A percentile compares a stretch with the other conserved stretches of the same genome.
Evolutionary conservation across 2,888 invertebrate species (phyloP).

Genomic region (Himalopsyche anomala): DNA sequence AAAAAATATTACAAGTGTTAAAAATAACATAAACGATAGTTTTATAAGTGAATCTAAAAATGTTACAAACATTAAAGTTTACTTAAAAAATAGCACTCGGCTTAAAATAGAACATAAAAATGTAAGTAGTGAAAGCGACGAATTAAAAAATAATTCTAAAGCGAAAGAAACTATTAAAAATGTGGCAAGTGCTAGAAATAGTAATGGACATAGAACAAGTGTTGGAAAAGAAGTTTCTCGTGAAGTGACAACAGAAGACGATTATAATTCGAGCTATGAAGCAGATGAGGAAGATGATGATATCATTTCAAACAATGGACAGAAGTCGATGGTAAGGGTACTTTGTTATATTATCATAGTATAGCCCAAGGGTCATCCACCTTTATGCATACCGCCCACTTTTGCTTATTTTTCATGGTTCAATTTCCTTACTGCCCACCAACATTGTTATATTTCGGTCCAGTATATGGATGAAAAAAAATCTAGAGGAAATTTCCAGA

Average conservation of each 20-base stretch:
- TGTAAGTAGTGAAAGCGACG: background rate
- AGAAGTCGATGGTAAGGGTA: background rate
- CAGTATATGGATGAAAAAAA: no score
- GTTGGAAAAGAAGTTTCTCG: background rate
- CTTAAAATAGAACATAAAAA: background rate
- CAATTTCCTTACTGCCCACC: no score
- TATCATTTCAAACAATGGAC: background rate
- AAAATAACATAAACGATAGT: background rate
- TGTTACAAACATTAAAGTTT: background rate
- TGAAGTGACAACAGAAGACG: constrained; percentile 9
- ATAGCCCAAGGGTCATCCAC: no score
- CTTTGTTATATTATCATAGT: background rate
- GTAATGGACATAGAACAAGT: background rate
- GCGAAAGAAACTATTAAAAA: background rate
- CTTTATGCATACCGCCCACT: no score
- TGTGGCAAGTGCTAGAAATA: background rate
- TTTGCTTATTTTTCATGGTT: no score
- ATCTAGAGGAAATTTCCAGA: no score
- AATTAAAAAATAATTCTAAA: background rate
- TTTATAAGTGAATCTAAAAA: background rate
- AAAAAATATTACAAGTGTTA: background rate
- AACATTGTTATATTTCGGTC: no score
- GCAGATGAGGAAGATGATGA: background rate
- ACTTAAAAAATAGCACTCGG: background rate
- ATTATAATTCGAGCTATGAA: constrained; percentile 41